A percentile compares a stretch with the other conserved stretches of the same genome.
Evolutionary conservation across 2,113 vertebrate species (phyloP).

Genomic region (Nycticryphes semicollaris): DNA sequence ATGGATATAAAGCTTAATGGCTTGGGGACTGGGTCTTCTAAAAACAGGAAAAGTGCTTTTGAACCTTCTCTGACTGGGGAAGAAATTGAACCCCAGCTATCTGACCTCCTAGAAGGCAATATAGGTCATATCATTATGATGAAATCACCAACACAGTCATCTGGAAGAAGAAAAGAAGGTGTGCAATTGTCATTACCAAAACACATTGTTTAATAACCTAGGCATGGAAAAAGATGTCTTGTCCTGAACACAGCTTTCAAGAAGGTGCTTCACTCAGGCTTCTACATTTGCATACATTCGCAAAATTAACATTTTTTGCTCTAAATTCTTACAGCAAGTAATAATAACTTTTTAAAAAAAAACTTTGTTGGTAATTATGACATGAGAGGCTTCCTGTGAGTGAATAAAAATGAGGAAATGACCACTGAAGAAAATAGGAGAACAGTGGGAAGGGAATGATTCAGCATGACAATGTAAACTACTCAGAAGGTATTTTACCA

Average conservation of each 20-base stretch:
- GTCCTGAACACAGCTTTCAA: background rate
- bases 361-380: background rate
- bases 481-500: slow-evolving; percentile 3
- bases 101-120: background rate
- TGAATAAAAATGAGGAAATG: slow-evolving; percentile 38
- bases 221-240: background rate
- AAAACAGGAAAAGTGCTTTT: background rate
- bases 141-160: background rate
- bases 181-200: background rate
- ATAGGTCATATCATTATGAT: background rate
- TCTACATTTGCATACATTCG: background rate
- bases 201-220: fast-evolving
- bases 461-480: background rate
- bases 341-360: background rate
- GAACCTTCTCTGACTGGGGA: background rate
- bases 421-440: background rate
- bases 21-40: background rate
- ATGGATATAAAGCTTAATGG: background rate
- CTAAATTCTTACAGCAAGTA: background rate
- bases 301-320: background rate
- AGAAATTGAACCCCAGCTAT: background rate
- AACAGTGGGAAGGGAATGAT: background rate
- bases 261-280: background rate
- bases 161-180: background rate
- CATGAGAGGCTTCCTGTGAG: background rate